phyloP scores from a whole-genome alignment of 2,113 vertebrate genomes.

The Sceloporus undulatus region DNA sequence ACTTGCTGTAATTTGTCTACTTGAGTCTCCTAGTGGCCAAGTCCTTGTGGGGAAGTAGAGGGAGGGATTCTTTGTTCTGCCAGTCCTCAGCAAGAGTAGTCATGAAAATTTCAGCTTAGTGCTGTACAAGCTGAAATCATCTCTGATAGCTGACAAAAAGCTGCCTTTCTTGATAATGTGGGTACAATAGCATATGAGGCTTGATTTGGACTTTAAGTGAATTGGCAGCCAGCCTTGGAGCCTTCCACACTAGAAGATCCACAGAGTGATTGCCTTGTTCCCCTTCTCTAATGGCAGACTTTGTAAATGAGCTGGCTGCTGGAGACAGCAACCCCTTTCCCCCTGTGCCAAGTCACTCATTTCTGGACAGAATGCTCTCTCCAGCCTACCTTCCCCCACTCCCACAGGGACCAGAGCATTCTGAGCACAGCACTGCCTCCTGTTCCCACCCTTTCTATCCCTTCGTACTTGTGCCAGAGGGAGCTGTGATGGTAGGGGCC shows the following conservation, averaged over 20 bases:
- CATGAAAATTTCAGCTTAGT: neutral
- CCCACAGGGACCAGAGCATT: neutral
- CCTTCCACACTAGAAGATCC: neutral
- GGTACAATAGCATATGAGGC: neutral
- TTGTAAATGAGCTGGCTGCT: constrained; percentile 21
- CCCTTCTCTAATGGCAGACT: neutral
- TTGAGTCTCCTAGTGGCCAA: neutral
- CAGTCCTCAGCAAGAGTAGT: neutral
- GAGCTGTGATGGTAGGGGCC: neutral
- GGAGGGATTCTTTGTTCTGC: neutral
- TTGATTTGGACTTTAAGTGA: neutral
- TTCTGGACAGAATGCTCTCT: neutral
- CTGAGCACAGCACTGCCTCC: constrained; percentile 24
- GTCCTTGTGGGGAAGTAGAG: neutral
- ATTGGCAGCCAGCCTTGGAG: neutral
- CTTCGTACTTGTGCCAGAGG: constrained; percentile 42
- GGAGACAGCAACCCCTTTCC: neutral
- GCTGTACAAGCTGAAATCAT: neutral
- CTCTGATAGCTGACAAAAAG: neutral
- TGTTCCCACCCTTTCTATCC: constrained; percentile 33
- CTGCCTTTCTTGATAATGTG: constrained; percentile 3
- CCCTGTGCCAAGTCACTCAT: constrained; percentile 18
- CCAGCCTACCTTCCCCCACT: too few relatives aligned
- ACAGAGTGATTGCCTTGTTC: neutral
- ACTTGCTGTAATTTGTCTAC: constrained; percentile 72